Base-by-base conservation (phyloP, 2,888 invertebrate species). In the Zaprionus lineosus region DNA sequence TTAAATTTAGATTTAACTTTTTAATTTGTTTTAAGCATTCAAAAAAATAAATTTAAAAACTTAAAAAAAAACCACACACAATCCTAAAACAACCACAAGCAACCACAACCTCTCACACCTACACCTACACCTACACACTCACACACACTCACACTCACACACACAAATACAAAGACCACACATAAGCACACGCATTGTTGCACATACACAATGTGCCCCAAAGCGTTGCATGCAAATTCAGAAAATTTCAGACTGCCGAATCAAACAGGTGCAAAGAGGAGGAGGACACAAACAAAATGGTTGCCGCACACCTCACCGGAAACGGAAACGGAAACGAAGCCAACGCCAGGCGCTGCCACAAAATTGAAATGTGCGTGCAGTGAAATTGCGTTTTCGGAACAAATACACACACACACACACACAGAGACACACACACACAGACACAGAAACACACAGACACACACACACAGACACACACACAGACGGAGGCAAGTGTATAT, bases 301-400 rank as follows among this genome's bases (percentile, higher is more conserved):
- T 55, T 26, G 48, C 11, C 37, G 31, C 33, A 16, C 40, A 2
- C 11, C 12, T 12, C 12, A 9, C 28, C 50, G 69, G 58, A 63
- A 63, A 47, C 51, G 64, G 65, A 69, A 58, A 40, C 34, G 50
- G 33, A 21, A 40, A 16, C 34, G 15, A 26, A 12, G 41, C 60
- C 41, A 51, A 44, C 61, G 46, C 8, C 47, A 26, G 29, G 18
- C 11, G n/a, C 37, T 14, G 11, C 56, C 58, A 19, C 65, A 59
- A 72, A 69, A 77, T 76, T 65, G 62, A 70, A 81, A 73, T 64
- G 66, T 77, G 77, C 74, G 76, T 74, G 74, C 58, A 55, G 12
- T 31, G 47, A 70, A 63, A 75, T 73, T 75, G 66, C 58, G 44
- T 74, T 74, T 59, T 50, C 26, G 40, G 48, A 31, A 21, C 8